phyloP scores from a whole-genome alignment of 2,888 invertebrate species.

The Camponotus fellah region DNA sequence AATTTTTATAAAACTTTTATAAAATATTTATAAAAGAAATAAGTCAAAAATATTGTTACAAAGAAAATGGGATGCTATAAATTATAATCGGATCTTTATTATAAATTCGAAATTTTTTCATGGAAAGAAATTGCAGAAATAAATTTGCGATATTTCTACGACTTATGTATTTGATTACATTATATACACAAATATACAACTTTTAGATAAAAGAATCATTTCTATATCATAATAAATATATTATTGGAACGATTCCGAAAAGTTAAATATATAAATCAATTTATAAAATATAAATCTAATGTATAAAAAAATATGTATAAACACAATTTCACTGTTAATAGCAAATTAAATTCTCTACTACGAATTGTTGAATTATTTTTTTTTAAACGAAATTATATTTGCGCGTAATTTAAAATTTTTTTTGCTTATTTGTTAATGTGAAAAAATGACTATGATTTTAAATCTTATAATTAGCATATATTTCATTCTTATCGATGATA shows the following conservation, averaged over 20 bases:
- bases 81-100: slow-evolving; percentile 45
- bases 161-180: background rate
- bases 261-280: no score
- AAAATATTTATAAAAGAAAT: slow-evolving; percentile 50
- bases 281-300: no score
- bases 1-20: no score
- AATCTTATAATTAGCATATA: background rate
- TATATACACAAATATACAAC: background rate
- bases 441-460: background rate
- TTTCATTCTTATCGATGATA: background rate
- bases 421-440: background rate
- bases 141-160: background rate
- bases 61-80: slow-evolving; percentile 52
- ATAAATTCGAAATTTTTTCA: background rate
- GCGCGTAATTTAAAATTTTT: background rate
- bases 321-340: background rate
- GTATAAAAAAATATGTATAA: background rate
- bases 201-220: background rate
- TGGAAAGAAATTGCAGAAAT: no score
- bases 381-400: background rate
- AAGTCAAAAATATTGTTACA: slow-evolving; percentile 7
- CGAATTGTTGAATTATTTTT: background rate
- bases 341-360: background rate
- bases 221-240: background rate
- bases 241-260: background rate